Evolutionary conservation across 2,797 vertebrate genomes (phyloP).

Genomic region (Knipowitschia caucasica): DNA sequence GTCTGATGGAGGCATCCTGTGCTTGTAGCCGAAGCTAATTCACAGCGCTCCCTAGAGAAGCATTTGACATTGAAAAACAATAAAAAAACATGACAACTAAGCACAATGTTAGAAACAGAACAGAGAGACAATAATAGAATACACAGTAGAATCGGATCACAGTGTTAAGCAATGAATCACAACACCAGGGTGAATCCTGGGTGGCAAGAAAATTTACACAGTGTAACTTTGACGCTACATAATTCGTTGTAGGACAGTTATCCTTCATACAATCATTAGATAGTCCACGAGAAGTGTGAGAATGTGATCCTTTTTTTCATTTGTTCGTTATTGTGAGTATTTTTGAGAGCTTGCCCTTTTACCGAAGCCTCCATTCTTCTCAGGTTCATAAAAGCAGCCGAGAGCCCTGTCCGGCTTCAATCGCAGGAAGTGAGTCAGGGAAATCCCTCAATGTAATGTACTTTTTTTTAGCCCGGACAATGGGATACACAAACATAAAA

Average conservation of each 20-base stretch:
- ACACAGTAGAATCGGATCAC: too few relatives aligned
- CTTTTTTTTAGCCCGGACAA: conserved; percentile 40
- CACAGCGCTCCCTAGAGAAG: too few relatives aligned
- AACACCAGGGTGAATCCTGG: not conserved
- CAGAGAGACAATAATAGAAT: too few relatives aligned
- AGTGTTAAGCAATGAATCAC: too few relatives aligned
- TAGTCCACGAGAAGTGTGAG: too few relatives aligned
- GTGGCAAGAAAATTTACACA: not conserved
- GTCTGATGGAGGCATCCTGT: too few relatives aligned
- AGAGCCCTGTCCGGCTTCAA: conserved; percentile 61
- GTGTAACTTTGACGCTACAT: not conserved
- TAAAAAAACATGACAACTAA: too few relatives aligned
- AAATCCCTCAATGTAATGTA: conserved; percentile 61
- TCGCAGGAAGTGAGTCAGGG: conserved; percentile 71
- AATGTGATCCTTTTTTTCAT: not conserved
- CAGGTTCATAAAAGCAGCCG: conserved; percentile 24
- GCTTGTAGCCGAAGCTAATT: too few relatives aligned
- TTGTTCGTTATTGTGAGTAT: not conserved
- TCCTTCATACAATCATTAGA: too few relatives aligned
- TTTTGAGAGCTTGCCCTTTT: conserved; percentile 9
- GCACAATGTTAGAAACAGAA: too few relatives aligned
- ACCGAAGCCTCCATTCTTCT: conserved; percentile 19
- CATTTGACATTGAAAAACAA: too few relatives aligned
- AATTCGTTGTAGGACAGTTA: too few relatives aligned
- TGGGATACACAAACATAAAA: conserved; percentile 16